These are phyloP conservation scores for Neocrepidodera transversa DNA, from an alignment of 2,888 invertebrate species.

Conservation along the genomic window DNA sequence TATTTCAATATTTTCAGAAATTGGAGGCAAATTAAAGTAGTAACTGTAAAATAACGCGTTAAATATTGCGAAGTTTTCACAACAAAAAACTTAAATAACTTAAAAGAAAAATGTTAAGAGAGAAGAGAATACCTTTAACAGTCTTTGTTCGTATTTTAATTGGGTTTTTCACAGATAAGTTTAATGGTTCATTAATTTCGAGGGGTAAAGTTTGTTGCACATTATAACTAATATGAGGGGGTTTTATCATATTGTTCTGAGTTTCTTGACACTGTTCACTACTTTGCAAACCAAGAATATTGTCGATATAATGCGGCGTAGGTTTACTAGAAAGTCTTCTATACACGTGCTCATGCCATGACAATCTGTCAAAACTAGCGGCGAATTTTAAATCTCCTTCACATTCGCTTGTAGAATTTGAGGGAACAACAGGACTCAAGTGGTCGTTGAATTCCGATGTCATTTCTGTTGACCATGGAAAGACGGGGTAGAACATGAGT, in stretches of 20 bases:
- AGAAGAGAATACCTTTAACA: constrained; percentile 55
- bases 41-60: too few relatives aligned
- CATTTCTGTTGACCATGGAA: constrained; percentile 32
- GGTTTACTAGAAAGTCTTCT: constrained; percentile 81
- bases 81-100: too few relatives aligned
- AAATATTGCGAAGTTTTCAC: too few relatives aligned
- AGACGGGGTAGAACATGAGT: constrained; percentile 27
- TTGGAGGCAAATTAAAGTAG: too few relatives aligned
- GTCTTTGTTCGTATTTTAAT: constrained; percentile 53
- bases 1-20: too few relatives aligned
- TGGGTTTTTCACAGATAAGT: constrained; percentile 56
- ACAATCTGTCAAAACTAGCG: constrained; percentile 44
- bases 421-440: constrained; percentile 23
- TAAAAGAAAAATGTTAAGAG: too few relatives aligned
- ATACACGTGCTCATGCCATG: constrained; percentile 93
- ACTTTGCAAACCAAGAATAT: constrained; percentile 74
- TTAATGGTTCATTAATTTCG: constrained; percentile 57
- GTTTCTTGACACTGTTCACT: constrained; percentile 28
- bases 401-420: constrained; percentile 31
- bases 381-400: constrained; percentile 40
- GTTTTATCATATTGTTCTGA: constrained; percentile 18
- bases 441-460: constrained; percentile 36
- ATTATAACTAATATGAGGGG: constrained; percentile 20
- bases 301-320: constrained; percentile 87
- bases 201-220: constrained; percentile 39